Evolutionary conservation across 2,113 vertebrate species (phyloP).

Genomic region (Holacanthus passer): DNA sequence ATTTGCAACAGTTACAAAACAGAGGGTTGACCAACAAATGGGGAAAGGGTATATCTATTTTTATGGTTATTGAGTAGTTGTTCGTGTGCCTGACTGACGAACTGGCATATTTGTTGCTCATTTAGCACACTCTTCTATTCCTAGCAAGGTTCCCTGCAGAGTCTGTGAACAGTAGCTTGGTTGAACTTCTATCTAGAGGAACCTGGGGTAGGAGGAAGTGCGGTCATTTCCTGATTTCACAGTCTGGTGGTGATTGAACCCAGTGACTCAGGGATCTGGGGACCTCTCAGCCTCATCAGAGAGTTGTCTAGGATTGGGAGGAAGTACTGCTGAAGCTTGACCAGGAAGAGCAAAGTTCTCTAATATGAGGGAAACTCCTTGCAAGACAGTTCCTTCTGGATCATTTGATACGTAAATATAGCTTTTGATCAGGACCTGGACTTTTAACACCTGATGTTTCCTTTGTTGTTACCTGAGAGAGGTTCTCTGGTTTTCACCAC

Average conservation of each 20-base stretch:
- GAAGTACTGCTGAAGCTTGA: constrained; percentile 47
- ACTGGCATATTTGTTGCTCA: constrained; percentile 49
- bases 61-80: constrained; percentile 5
- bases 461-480: constrained; percentile 87
- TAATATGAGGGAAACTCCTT: background rate
- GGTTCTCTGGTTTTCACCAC: constrained; percentile 86
- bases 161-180: constrained; percentile 55
- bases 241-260: constrained; percentile 66
- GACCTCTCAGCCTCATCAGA: constrained; percentile 61
- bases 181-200: constrained; percentile 66
- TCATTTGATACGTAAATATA: background rate
- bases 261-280: constrained; percentile 66
- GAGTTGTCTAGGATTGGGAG: constrained; percentile 53
- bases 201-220: constrained; percentile 63
- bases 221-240: constrained; percentile 75
- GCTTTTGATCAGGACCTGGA: background rate
- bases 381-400: background rate
- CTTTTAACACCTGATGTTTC: constrained; percentile 4
- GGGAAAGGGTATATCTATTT: background rate
- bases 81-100: constrained; percentile 46
- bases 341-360: constrained; percentile 21
- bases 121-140: constrained; percentile 54
- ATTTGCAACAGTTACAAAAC: constrained; percentile 1
- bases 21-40: background rate
- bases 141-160: constrained; percentile 50